Evolutionary conservation across 1,140 invertebrate species (phyloP).

Genomic region (Calliopsis andreniformis): DNA sequence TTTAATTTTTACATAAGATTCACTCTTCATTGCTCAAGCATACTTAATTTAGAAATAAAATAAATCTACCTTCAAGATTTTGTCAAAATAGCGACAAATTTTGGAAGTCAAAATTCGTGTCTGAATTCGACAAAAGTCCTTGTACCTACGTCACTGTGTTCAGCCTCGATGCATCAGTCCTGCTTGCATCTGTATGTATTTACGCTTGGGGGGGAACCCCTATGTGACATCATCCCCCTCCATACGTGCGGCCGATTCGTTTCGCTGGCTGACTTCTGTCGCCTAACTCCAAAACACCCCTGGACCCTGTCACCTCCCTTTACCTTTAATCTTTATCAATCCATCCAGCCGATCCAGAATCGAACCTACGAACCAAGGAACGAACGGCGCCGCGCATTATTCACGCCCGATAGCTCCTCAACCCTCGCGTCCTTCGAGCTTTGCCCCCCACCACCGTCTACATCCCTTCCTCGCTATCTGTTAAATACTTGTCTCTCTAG

Average conservation of each 20-base stretch:
- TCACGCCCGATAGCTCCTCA: constrained; percentile 78
- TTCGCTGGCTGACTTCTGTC: constrained; percentile 81
- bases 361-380: constrained; percentile 66
- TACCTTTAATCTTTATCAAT: constrained; percentile 82
- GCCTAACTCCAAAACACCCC: constrained; percentile 79
- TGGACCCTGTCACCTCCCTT: constrained; percentile 74
- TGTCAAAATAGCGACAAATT: no score
- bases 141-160: constrained; percentile 71
- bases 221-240: constrained; percentile 78
- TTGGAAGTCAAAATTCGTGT: neutral
- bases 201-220: constrained; percentile 72
- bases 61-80: no score
- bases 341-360: constrained; percentile 72
- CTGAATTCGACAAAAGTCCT: constrained; percentile 16
- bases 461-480: constrained; percentile 4
- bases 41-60: no score
- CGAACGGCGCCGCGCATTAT: constrained; percentile 79
- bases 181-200: constrained; percentile 74
- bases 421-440: constrained; percentile 54
- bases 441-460: constrained; percentile 22
- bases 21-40: no score
- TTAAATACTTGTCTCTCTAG: constrained; percentile 33
- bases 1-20: no score
- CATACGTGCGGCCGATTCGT: constrained; percentile 70
- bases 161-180: constrained; percentile 71